These are phyloP conservation scores for Sylvilagus bachmani DNA, from an alignment of 2,113 vertebrate species.

Conservation along the genomic window DNA sequence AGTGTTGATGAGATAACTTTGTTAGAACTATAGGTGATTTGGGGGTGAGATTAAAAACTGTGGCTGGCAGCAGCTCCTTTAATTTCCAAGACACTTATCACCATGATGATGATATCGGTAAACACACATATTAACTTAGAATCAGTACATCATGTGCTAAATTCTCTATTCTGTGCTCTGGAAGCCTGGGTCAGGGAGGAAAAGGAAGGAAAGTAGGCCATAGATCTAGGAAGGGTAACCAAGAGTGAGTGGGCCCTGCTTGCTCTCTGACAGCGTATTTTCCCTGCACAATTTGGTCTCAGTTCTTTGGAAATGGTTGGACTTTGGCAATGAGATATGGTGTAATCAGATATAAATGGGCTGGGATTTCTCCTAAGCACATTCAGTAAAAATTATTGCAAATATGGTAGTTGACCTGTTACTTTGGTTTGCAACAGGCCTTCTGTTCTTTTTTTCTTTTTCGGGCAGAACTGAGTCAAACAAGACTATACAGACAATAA, in stretches of 20 bases:
- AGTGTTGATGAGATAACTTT: neutral
- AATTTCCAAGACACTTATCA: conserved; percentile 11
- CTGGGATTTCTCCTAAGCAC: neutral
- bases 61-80: neutral
- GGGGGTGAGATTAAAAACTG: neutral
- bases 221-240: neutral
- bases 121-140: conserved; percentile 10
- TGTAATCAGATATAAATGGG: neutral
- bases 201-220: neutral
- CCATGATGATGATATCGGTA: conserved; percentile 16
- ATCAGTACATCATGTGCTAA: neutral
- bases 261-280: neutral
- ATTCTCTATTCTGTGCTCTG: neutral
- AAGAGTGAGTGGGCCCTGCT: neutral
- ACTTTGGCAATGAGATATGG: neutral
- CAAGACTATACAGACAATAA: neutral
- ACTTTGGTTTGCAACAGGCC: neutral
- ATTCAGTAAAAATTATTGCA: neutral
- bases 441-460: neutral
- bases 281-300: neutral
- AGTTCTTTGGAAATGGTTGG: neutral
- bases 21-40: neutral
- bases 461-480: neutral
- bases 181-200: neutral
- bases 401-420: neutral